Percentiles rank a stretch among this genome's conserved stretches.
phyloP scores from a whole-genome alignment of 2,888 invertebrate genomes.

The Clostera curtula region DNA sequence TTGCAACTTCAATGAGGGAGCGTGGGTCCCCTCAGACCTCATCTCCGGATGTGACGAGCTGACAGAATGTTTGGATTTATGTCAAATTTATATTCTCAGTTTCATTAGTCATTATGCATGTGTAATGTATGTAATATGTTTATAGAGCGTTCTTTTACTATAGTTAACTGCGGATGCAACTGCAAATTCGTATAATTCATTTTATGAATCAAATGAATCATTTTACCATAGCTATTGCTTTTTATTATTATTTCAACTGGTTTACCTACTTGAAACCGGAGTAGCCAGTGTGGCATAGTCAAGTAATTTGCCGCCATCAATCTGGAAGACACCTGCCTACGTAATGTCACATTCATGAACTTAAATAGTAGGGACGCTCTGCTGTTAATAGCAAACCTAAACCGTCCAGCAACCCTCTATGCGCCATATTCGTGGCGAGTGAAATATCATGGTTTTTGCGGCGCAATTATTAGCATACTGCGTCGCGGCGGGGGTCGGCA shows the following conservation, averaged over 20 bases:
- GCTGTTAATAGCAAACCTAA: conserved; percentile 1
- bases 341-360: no score
- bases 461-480: conserved; percentile 50
- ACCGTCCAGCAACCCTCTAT: conserved; percentile 6
- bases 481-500: conserved; percentile 26
- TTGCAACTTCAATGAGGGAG: conserved; percentile 38
- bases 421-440: conserved; percentile 16
- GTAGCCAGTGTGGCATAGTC: no score
- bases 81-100: background rate
- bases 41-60: conserved; percentile 14
- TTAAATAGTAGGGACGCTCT: no score
- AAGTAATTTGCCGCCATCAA: no score
- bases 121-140: background rate
- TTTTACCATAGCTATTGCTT: no score
- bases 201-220: no score
- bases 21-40: conserved; percentile 18
- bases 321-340: no score
- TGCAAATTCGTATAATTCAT: no score
- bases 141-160: no score
- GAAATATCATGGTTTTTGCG: conserved; percentile 31
- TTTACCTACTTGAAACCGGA: no score
- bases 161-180: no score
- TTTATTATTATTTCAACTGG: no score
- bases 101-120: background rate
- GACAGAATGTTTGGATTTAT: conserved; percentile 5